Conservation (phyloP, 1,140 invertebrate genomes). For the Drosophila willistoni region DNA sequence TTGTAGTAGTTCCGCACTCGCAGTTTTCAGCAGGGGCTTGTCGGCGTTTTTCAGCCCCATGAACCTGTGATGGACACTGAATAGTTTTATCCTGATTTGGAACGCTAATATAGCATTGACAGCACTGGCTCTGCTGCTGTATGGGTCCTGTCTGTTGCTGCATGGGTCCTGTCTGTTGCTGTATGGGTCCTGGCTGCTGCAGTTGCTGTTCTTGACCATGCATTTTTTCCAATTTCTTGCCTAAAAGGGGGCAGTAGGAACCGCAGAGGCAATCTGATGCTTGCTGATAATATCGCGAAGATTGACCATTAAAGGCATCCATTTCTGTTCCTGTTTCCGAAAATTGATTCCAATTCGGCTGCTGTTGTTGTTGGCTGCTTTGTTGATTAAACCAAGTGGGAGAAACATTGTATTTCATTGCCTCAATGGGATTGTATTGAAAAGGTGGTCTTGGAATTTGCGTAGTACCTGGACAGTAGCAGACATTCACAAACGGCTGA, state of each 20-base stretch:
- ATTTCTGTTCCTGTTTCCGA: no score
- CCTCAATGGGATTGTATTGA: neutral
- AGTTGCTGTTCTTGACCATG: neutral
- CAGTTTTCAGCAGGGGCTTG: neutral
- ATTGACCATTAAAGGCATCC: neutral
- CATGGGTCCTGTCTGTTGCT: no score
- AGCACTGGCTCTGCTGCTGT: neutral
- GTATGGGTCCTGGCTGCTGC: neutral
- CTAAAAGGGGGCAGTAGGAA: neutral
- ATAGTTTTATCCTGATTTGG: constrained; percentile 11
- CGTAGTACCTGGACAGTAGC: neutral
- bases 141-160: neutral
- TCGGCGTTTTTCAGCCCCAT: neutral
- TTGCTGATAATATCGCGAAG: neutral
- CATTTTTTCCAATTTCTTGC: neutral
- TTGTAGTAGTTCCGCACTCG: neutral
- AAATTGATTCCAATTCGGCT: neutral
- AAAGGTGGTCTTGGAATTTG: neutral
- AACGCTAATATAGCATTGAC: neutral
- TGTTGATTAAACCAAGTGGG: neutral
- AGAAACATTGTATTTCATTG: neutral
- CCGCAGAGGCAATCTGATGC: neutral
- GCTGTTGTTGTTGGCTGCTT: neutral
- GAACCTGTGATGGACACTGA: constrained; percentile 10
- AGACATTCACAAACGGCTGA: neutral